These are phyloP conservation scores for Staurois parvus DNA, from an alignment of 2,797 vertebrate genomes.

Conservation along the genomic window DNA sequence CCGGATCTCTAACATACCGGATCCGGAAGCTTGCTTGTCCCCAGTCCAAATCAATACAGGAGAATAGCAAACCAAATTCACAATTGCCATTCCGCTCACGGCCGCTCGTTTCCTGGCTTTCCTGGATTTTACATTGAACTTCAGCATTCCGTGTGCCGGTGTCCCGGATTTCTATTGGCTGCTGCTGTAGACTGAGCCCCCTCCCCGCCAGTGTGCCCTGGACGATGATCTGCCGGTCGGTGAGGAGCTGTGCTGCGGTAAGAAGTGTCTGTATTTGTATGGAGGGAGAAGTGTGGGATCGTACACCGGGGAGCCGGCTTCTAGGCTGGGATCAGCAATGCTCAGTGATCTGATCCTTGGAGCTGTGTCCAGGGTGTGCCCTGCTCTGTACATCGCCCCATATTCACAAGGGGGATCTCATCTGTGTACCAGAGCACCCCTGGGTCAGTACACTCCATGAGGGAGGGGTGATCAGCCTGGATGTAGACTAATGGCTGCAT, in stretches of 20 bases:
- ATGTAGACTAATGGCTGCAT: no score
- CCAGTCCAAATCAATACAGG: constrained; percentile 1
- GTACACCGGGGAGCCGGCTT: background rate
- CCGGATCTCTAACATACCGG: constrained; percentile 10
- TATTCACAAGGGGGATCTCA: background rate
- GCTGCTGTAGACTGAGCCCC: background rate
- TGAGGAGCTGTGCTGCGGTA: background rate
- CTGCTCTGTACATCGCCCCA: no score
- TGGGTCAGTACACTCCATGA: no score
- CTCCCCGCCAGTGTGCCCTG: background rate
- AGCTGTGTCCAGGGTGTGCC: background rate
- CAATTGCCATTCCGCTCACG: background rate
- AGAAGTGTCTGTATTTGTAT: background rate
- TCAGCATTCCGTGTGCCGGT: background rate
- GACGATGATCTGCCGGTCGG: background rate
- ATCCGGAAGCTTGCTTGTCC: constrained; percentile 11
- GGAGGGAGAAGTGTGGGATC: no score
- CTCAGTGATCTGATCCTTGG: background rate
- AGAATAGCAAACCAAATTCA: background rate
- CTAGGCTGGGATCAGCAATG: background rate
- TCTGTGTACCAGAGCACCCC: no score
- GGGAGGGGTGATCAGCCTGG: no score
- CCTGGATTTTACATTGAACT: background rate
- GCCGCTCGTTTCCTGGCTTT: background rate
- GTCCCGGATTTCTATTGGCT: background rate